Conservation (phyloP, 2,888 invertebrate species). For the Troglohyphantes excavatus region DNA sequence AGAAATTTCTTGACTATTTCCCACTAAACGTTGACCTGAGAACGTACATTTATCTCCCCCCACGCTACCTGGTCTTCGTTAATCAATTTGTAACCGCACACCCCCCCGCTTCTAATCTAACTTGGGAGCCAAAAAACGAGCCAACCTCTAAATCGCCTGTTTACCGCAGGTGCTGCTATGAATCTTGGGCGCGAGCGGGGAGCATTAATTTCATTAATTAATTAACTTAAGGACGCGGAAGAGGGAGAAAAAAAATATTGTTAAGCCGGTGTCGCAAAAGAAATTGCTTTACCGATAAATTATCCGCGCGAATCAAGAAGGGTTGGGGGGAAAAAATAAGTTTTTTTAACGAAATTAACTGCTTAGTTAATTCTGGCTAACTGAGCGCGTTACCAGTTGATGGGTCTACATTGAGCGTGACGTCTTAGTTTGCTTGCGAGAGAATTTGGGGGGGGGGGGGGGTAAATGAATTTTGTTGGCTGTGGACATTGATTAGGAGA, state of each 20-base stretch:
- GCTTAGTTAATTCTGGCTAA: constrained; percentile 54
- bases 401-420: constrained; percentile 34
- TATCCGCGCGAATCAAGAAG: constrained; percentile 32
- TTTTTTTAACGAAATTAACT: constrained; percentile 64
- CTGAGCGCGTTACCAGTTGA: constrained; percentile 39
- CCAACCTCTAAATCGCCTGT: constrained; percentile 59
- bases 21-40: constrained; percentile 1
- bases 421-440: constrained; percentile 22
- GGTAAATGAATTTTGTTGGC: not conserved
- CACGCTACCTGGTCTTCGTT: constrained; percentile 3
- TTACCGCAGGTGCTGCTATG: constrained; percentile 71
- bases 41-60: constrained; percentile 25
- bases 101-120: constrained; percentile 17
- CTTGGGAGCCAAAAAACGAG: constrained; percentile 42
- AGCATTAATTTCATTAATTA: constrained; percentile 72
- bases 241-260: constrained; percentile 36
- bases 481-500: not conserved
- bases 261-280: constrained; percentile 57
- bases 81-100: constrained; percentile 54
- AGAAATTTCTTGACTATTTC: not conserved
- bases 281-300: constrained; percentile 66
- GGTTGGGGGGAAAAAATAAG: constrained; percentile 27
- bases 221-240: constrained; percentile 65
- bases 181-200: constrained; percentile 48
- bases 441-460: not conserved